Evolutionary conservation across 2,797 vertebrate genomes (phyloP).

Genomic region (Anableps anableps): DNA sequence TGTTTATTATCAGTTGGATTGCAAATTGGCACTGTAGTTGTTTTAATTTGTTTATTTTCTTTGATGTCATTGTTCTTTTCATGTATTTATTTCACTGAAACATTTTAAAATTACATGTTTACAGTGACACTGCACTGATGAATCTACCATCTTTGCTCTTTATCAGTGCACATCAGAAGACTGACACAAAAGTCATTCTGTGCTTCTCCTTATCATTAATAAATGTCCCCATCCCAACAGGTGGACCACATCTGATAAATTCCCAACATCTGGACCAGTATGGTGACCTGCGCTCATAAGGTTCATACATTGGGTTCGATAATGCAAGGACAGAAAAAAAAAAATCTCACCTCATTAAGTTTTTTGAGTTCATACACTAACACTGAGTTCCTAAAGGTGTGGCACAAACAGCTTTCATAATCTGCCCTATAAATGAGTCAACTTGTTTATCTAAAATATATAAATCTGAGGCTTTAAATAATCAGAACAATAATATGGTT

Average conservation of each 20-base stretch:
- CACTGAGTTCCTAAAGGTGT: constrained; percentile 16
- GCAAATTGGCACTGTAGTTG: too few species aligned
- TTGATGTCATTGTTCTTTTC: neutral
- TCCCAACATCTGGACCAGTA: constrained; percentile 65
- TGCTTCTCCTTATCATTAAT: constrained; percentile 54
- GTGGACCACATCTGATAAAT: constrained; percentile 69
- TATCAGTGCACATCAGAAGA: constrained; percentile 15
- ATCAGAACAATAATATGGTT: neutral
- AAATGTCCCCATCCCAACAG: constrained; percentile 61
- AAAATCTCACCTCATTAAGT: constrained; percentile 31
- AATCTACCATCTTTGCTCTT: neutral
- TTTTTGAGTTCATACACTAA: constrained; percentile 41
- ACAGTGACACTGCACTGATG: neutral
- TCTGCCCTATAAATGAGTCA: neutral
- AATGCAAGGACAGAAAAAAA: constrained; percentile 54
- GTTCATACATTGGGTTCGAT: constrained; percentile 31
- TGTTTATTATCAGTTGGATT: neutral
- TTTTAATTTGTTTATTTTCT: too few species aligned
- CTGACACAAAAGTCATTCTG: constrained; percentile 40
- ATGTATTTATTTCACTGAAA: neutral
- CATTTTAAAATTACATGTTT: neutral
- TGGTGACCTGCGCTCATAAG: constrained; percentile 49
- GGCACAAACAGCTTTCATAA: constrained; percentile 12
- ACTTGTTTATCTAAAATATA: neutral
- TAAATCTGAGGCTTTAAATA: neutral